Percentiles rank a stretch among this genome's conserved stretches.
Evolutionary conservation across 2,888 invertebrate genomes (phyloP).

Genomic region (Caenorhabditis sinica): DNA sequence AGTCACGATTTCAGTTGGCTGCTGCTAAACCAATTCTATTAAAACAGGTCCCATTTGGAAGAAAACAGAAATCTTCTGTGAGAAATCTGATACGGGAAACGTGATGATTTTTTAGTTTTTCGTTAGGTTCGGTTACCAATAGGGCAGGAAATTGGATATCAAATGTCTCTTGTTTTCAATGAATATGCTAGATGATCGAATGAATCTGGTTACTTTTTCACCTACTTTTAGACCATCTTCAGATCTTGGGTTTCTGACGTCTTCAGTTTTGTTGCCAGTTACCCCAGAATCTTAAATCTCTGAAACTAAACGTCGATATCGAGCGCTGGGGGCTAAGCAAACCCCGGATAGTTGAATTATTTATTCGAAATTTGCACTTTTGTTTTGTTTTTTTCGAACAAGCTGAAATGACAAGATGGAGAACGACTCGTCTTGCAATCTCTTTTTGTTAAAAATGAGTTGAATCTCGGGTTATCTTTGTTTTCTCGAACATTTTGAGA

Average conservation of each 20-base stretch:
- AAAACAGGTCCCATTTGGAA: neutral
- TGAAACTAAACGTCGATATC: too few relatives aligned
- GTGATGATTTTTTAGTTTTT: neutral
- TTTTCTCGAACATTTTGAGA: neutral
- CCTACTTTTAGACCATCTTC: neutral
- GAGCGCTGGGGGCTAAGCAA: too few relatives aligned
- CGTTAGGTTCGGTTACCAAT: conserved; percentile 6
- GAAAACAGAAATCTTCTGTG: conserved; percentile 21
- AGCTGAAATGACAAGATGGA: conserved; percentile 10
- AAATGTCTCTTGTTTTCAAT: conserved; percentile 39
- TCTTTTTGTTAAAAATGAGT: neutral
- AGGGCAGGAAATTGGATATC: conserved; percentile 45
- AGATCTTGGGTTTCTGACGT: neutral
- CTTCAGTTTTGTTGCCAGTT: neutral
- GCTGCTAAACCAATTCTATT: neutral
- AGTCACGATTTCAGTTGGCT: neutral
- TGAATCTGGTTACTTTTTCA: neutral
- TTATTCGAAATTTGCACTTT: conserved; percentile 6
- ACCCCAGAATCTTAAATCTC: neutral
- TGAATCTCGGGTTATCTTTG: neutral
- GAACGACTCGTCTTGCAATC: neutral
- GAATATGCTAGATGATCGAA: conserved; percentile 30
- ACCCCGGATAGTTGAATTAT: conserved; percentile 11
- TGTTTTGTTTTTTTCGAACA: conserved; percentile 6
- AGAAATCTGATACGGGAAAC: conserved; percentile 24